Evolutionary conservation across 2,113 vertebrate genomes (phyloP).

Genomic region (Ictidomys tridecemlineatus): DNA sequence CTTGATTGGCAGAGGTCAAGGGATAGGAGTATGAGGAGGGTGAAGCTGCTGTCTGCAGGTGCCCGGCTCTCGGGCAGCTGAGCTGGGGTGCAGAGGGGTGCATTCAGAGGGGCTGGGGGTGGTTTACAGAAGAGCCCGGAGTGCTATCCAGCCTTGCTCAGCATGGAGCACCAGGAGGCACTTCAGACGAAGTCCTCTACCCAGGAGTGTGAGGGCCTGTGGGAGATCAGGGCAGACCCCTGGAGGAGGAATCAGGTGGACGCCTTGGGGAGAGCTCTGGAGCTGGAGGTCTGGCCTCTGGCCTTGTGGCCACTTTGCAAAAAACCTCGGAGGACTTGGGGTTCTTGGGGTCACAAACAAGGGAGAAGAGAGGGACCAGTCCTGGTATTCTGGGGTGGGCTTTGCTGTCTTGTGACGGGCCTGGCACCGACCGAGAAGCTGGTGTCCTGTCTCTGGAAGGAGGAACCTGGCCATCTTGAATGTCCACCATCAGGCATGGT

Average conservation of each 20-base stretch:
- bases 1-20: rapidly evolving
- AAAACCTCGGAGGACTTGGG: neutral
- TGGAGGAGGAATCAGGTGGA: neutral
- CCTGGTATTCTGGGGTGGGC: neutral
- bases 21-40: neutral
- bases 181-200: neutral
- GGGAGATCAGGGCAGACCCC: neutral
- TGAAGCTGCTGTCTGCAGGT: rapidly evolving
- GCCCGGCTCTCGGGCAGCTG: neutral
- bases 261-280: neutral
- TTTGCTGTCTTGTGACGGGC: neutral
- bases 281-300: neutral
- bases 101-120: rapidly evolving
- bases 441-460: neutral
- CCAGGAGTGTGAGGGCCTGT: neutral
- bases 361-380: neutral
- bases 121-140: neutral
- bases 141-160: neutral
- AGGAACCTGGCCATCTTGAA: neutral
- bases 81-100: rapidly evolving
- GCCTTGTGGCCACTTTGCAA: neutral
- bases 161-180: neutral
- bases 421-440: rapidly evolving
- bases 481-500: neutral
- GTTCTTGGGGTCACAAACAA: neutral